Evolutionary conservation across 2,797 vertebrate genomes (phyloP).

Genomic region (Pagetopsis macropterus): DNA sequence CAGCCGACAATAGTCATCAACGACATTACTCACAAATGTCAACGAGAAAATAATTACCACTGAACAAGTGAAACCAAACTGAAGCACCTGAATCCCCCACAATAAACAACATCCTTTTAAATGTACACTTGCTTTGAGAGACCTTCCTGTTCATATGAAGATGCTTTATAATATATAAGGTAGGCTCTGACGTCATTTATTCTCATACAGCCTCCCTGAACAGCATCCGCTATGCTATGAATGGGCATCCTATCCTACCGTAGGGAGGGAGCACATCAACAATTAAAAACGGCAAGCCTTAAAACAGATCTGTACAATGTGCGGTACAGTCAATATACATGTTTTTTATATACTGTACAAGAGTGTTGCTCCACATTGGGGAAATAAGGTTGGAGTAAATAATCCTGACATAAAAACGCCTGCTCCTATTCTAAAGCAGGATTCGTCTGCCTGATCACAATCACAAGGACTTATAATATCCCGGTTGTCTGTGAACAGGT

Average conservation of each 20-base stretch:
- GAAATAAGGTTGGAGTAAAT: constrained; percentile 14
- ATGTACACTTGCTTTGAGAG: background rate
- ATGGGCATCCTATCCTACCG: background rate
- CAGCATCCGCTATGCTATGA: background rate
- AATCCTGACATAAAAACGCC: background rate
- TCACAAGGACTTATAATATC: constrained; percentile 3
- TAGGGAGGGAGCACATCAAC: background rate
- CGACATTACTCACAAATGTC: constrained; percentile 48
- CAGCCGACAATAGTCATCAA: constrained; percentile 47
- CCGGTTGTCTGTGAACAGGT: background rate
- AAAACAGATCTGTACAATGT: background rate
- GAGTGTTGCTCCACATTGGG: background rate
- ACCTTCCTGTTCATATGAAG: constrained; percentile 3
- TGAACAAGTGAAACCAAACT: constrained; percentile 22
- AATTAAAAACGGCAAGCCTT: constrained; percentile 2
- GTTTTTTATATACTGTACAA: constrained; percentile 1
- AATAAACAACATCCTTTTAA: background rate
- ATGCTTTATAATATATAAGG: background rate
- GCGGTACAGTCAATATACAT: background rate
- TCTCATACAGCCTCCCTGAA: background rate
- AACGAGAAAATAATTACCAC: constrained; percentile 34
- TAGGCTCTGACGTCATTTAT: background rate
- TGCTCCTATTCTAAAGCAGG: constrained; percentile 24
- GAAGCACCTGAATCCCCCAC: constrained; percentile 28
- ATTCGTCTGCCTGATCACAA: constrained; percentile 3